Conservation (phyloP, 2,113 vertebrate species). For the Fulmarus glacialis region DNA sequence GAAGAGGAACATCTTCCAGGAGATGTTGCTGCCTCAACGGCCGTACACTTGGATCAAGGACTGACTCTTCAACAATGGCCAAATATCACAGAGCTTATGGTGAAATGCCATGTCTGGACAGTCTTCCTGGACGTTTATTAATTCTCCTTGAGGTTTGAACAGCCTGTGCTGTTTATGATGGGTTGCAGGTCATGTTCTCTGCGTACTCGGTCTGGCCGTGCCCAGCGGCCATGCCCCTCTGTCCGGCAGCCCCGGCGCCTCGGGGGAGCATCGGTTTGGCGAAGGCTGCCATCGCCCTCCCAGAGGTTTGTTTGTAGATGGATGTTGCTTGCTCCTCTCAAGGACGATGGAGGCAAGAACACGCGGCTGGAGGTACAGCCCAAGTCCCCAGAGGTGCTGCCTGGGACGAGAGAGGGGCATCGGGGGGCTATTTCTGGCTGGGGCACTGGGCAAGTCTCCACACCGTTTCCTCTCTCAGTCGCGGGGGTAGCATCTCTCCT, state of each 20-base stretch:
- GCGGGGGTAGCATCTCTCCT: rapidly evolving
- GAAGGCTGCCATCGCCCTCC: rapidly evolving
- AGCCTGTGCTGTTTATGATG: not conserved
- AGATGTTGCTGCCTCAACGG: not conserved
- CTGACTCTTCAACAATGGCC: not conserved
- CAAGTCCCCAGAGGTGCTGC: rapidly evolving
- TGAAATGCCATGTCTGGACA: rapidly evolving
- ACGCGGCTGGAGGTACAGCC: rapidly evolving
- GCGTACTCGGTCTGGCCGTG: rapidly evolving
- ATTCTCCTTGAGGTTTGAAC: not conserved
- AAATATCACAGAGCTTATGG: rapidly evolving
- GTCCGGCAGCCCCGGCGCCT: rapidly evolving
- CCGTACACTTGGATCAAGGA: rapidly evolving
- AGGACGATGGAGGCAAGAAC: rapidly evolving
- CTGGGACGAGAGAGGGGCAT: not conserved
- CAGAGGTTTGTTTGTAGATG: rapidly evolving
- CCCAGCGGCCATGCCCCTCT: rapidly evolving
- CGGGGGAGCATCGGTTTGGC: rapidly evolving
- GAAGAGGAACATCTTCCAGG: not conserved
- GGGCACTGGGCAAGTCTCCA: rapidly evolving
- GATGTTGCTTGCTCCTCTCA: rapidly evolving
- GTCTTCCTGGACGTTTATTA: not conserved
- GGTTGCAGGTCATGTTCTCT: rapidly evolving
- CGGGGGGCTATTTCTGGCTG: rapidly evolving
- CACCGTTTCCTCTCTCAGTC: rapidly evolving